These are phyloP conservation scores for Drosophila sulfurigaster DNA, from an alignment of 1,140 invertebrate species.

Conservation along the genomic window DNA sequence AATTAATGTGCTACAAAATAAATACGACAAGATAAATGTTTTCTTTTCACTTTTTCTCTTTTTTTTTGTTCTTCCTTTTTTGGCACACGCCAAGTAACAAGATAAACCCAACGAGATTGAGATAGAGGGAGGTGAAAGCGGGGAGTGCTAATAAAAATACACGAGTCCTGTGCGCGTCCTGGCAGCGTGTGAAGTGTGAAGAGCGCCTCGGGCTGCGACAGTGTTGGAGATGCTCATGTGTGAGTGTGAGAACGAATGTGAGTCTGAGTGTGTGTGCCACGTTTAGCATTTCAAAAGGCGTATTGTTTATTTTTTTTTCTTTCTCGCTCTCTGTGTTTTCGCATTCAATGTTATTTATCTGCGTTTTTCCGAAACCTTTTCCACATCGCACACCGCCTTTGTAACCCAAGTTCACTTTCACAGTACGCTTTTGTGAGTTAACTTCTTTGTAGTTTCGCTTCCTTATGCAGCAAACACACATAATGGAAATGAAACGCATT, in stretches of 20 bases:
- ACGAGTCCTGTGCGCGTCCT: constrained; percentile 65
- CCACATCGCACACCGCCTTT: constrained; percentile 45
- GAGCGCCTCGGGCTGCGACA: constrained; percentile 40
- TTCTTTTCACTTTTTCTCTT: constrained; percentile 25
- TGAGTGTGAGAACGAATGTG: constrained; percentile 15
- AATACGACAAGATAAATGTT: constrained; percentile 83
- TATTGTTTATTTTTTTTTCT: constrained; percentile 71
- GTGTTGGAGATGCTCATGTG: constrained; percentile 9
- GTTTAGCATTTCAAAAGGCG: constrained; percentile 83
- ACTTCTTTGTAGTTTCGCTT: constrained; percentile 76
- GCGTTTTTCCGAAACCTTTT: constrained; percentile 32
- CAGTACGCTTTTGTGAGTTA: constrained; percentile 70
- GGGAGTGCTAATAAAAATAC: constrained; percentile 74
- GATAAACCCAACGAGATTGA: constrained; percentile 48
- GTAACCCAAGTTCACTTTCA: constrained; percentile 78
- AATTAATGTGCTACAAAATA: constrained; percentile 80
- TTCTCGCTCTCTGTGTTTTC: constrained; percentile 49
- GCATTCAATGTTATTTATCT: constrained; percentile 79
- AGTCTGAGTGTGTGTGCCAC: constrained; percentile 48
- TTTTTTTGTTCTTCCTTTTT: constrained; percentile 7
- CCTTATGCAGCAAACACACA: constrained; percentile 62
- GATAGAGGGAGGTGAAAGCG: neutral
- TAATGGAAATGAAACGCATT: constrained; percentile 64
- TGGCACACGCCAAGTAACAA: constrained; percentile 60
- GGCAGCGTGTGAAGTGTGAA: constrained; percentile 58